These are phyloP conservation scores for Lonchura striata DNA, from an alignment of 2,113 vertebrate genomes.

Conservation along the genomic window DNA sequence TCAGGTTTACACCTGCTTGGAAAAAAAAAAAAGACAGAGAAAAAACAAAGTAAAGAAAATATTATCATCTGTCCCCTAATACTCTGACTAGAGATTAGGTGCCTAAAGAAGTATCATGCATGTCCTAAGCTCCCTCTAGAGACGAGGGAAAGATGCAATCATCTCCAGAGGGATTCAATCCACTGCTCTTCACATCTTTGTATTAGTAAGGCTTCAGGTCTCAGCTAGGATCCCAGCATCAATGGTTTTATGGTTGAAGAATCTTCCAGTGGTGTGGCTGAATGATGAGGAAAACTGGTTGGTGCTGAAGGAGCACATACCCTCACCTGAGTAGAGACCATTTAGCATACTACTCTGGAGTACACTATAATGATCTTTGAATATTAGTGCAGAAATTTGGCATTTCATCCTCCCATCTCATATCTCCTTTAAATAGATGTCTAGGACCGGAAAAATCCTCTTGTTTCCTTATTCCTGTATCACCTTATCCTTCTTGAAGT, in stretches of 20 bases:
- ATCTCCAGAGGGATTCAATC: neutral
- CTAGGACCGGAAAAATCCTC: neutral
- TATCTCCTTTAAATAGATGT: neutral
- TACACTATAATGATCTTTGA: neutral
- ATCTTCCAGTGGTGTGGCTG: neutral
- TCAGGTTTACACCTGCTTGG: fast-evolving
- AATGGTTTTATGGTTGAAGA: neutral
- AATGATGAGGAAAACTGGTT: neutral
- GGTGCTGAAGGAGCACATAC: neutral
- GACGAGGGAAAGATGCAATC: neutral
- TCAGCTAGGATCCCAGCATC: neutral
- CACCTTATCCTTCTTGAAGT: neutral
- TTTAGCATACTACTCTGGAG: neutral
- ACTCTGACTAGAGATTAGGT: neutral
- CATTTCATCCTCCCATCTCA: neutral
- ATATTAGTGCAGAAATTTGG: neutral
- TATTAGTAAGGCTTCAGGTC: neutral
- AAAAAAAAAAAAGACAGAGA: neutral
- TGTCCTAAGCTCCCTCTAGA: neutral
- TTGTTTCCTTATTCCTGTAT: neutral
- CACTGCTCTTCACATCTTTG: neutral
- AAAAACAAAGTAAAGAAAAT: neutral
- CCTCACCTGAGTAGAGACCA: neutral
- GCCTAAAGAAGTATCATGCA: neutral
- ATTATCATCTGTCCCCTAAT: neutral